Percentiles rank a stretch among this genome's conserved stretches.
phyloP scores from a whole-genome alignment of 1,140 invertebrate genomes.

The Reticulitermes speratus region DNA sequence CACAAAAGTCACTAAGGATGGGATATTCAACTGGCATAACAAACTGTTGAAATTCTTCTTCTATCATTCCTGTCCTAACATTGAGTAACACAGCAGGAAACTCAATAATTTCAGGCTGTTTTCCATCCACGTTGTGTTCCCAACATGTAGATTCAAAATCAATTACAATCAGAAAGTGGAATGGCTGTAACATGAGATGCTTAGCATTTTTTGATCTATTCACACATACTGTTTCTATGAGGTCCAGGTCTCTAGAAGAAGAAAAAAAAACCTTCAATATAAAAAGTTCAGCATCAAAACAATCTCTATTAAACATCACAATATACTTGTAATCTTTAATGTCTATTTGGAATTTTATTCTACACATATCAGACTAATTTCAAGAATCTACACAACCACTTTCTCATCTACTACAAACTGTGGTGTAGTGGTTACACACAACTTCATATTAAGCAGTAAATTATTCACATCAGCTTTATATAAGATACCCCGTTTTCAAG shows the following conservation, averaged over 20 bases:
- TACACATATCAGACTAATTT: too few relatives aligned
- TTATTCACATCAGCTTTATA: too few relatives aligned
- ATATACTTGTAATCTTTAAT: too few relatives aligned
- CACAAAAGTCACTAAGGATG: conserved; percentile 63
- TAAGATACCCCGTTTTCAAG: too few relatives aligned
- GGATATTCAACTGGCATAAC: conserved; percentile 62
- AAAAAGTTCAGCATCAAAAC: background rate
- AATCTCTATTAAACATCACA: too few relatives aligned
- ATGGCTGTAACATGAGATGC: background rate
- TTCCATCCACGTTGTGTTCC: background rate
- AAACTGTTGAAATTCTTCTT: conserved; percentile 65
- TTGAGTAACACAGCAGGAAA: conserved; percentile 73
- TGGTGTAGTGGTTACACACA: too few relatives aligned
- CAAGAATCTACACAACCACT: too few relatives aligned
- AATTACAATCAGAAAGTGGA: conserved; percentile 25
- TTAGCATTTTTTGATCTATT: background rate
- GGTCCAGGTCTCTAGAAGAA: background rate
- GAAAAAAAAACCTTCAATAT: background rate
- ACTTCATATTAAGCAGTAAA: too few relatives aligned
- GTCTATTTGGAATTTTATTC: too few relatives aligned
- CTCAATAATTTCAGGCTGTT: conserved; percentile 64
- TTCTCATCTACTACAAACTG: too few relatives aligned
- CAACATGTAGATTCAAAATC: conserved; percentile 33
- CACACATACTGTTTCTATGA: conserved; percentile 14
- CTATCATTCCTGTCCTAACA: conserved; percentile 54